A percentile compares a stretch with the other conserved stretches of the same genome.
phyloP scores from a whole-genome alignment of 2,113 vertebrate species.

The Carassius auratus region DNA sequence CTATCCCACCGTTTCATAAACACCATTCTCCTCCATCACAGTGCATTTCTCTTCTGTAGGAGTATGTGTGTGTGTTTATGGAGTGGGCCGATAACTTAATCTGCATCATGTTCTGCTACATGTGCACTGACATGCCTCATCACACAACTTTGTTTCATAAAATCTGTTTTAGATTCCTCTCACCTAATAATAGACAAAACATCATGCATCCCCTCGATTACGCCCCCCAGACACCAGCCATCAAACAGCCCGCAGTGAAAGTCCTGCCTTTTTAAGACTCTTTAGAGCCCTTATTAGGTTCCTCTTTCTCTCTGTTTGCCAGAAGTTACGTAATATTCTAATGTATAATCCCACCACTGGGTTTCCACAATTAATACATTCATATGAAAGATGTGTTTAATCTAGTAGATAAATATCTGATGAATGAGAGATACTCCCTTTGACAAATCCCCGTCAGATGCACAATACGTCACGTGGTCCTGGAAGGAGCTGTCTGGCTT shows the following conservation, averaged over 20 bases:
- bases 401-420: slow-evolving; percentile 10
- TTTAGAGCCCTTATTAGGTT: slow-evolving; percentile 2
- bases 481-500: slow-evolving; percentile 8
- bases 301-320: not conserved
- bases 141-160: slow-evolving; percentile 64
- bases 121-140: slow-evolving; percentile 63
- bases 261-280: not conserved
- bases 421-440: slow-evolving; percentile 7
- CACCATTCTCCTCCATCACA: slow-evolving; percentile 55
- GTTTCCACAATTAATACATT: not conserved
- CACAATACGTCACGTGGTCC: not conserved
- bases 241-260: not conserved
- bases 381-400: slow-evolving; percentile 4
- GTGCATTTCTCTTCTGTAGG: slow-evolving; percentile 48
- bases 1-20: slow-evolving; percentile 39
- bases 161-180: slow-evolving; percentile 61
- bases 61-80: not conserved
- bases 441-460: slow-evolving; percentile 7
- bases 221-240: slow-evolving; percentile 58
- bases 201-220: slow-evolving; percentile 63
- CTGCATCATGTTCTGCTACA: slow-evolving; percentile 65
- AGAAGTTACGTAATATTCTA: slow-evolving; percentile 14
- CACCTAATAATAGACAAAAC: slow-evolving; percentile 70
- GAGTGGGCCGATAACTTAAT: slow-evolving; percentile 61
- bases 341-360: not conserved